Evolutionary conservation across 2,113 vertebrate species (phyloP).

Genomic region (Pachyramphus minor): DNA sequence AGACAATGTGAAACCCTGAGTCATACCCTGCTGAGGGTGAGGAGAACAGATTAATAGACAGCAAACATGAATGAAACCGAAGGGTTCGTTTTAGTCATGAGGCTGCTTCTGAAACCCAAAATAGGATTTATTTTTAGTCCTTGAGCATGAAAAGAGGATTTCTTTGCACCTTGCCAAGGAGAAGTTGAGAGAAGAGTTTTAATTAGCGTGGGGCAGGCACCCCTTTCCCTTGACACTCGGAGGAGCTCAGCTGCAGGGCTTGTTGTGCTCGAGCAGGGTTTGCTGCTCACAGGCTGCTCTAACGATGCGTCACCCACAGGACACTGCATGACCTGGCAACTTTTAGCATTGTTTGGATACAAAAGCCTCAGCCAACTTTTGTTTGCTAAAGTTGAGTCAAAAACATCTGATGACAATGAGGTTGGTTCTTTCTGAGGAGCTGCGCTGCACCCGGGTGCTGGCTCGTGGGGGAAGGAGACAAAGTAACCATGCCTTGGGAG

Average conservation of each 20-base stretch:
- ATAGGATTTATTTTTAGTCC: conserved; percentile 50
- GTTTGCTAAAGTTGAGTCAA: neutral
- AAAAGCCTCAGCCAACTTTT: neutral
- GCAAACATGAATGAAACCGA: conserved; percentile 51
- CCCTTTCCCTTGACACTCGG: neutral
- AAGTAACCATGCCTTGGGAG: fast-evolving
- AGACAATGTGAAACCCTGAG: conserved; percentile 67
- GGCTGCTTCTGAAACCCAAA: conserved; percentile 31
- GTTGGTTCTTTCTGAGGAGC: neutral
- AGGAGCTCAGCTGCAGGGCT: neutral
- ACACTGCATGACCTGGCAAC: fast-evolving
- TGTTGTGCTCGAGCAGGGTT: neutral
- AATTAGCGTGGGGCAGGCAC: neutral
- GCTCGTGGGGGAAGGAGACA: neutral
- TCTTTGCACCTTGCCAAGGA: neutral
- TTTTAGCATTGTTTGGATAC: fast-evolving
- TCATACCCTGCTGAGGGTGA: conserved; percentile 55
- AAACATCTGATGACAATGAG: neutral
- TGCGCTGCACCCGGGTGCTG: fast-evolving
- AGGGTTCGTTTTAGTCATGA: neutral
- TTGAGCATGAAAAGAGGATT: neutral
- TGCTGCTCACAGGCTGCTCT: neutral
- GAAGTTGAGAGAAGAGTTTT: neutral
- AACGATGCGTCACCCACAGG: fast-evolving
- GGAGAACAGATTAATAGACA: conserved; percentile 37